phyloP scores from a whole-genome alignment of 1,140 invertebrate species.

The Capitella teleta region DNA sequence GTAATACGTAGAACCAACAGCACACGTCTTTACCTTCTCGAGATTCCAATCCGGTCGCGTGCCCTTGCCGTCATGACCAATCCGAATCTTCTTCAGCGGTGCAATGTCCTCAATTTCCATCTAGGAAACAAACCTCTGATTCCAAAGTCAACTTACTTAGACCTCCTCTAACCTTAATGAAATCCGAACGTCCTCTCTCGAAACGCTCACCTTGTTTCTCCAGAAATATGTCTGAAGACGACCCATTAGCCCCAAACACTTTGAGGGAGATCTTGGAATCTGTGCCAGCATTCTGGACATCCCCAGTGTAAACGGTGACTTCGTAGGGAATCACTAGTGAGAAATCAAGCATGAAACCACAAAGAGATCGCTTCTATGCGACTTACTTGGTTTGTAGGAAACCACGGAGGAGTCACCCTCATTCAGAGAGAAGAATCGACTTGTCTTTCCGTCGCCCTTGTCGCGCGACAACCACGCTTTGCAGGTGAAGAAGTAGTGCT shows the following conservation, averaged over 20 bases:
- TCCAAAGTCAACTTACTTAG: background rate
- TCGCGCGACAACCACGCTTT: conserved; percentile 36
- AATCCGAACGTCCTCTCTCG: conserved; percentile 33
- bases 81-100: conserved; percentile 36
- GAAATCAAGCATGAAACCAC: background rate
- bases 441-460: conserved; percentile 35
- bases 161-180: conserved; percentile 24
- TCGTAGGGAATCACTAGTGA: conserved; percentile 39
- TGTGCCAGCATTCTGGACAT: conserved; percentile 40
- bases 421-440: conserved; percentile 27
- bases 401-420: conserved; percentile 34
- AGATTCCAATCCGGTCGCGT: conserved; percentile 34
- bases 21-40: conserved; percentile 26
- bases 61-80: conserved; percentile 29
- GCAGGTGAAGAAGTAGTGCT: conserved; percentile 35
- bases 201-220: conserved; percentile 37
- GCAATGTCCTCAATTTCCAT: conserved; percentile 40
- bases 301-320: conserved; percentile 42
- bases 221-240: conserved; percentile 23
- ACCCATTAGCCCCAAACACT: conserved; percentile 34
- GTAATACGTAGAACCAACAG: background rate
- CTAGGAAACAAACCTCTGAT: conserved; percentile 10
- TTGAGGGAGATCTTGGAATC: conserved; percentile 40
- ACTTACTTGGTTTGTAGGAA: conserved; percentile 37
- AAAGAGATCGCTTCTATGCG: background rate